Base-by-base conservation (phyloP, 1,140 invertebrate species). In the Tetragonula clypearis region DNA sequence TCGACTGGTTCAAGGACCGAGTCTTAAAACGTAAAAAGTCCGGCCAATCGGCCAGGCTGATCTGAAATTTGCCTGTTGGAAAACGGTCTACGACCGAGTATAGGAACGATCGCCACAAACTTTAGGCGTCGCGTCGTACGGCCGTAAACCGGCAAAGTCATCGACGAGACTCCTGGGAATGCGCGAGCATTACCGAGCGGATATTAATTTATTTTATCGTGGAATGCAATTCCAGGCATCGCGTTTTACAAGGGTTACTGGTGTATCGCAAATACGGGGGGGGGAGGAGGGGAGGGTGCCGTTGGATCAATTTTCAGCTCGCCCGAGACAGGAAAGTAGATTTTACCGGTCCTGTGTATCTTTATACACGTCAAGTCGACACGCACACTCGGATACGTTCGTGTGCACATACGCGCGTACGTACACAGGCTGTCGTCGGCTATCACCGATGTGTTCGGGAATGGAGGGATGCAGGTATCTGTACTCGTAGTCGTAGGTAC, bases 291-390 rank as follows among this genome's bases (percentile, higher is more conserved):
- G 1, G 1, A 12, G 55, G 49, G 60, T 58, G 60, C 19, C 15
- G 66, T 75, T 77, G 82, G 88, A 87, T 90, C 88, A 90, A 90
- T 89, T 90, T 90, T 90, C 88, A 90, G 86, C 82, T 85, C 71
- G 79, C 66, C 82, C 69, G 74, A 83, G 74, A 79, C 76, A 82
- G 85, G 88, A 90, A 90, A 90, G 86, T 90, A 90, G 88, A 88
- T 90, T 84, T 87, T 80, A 86, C 88, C 88, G 86, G 62, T 90
- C 80, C 88, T 86, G 88, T 84, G 89, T 86, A 79, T 90, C 80
- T 83, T 90, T 90, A 86, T 86, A 86, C 79, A 74, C 69, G 79
- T 85, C 89, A 84, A 84, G 72, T 79, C 55, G 56, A 78, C 79
- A 72, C 79, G 58, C 77, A 9, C 26, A 21, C n/a, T 19, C 17